Percentiles rank a stretch among this genome's conserved stretches.
Evolutionary conservation across 2,797 vertebrate species (phyloP).

Genomic region (Gobio occitaniae): DNA sequence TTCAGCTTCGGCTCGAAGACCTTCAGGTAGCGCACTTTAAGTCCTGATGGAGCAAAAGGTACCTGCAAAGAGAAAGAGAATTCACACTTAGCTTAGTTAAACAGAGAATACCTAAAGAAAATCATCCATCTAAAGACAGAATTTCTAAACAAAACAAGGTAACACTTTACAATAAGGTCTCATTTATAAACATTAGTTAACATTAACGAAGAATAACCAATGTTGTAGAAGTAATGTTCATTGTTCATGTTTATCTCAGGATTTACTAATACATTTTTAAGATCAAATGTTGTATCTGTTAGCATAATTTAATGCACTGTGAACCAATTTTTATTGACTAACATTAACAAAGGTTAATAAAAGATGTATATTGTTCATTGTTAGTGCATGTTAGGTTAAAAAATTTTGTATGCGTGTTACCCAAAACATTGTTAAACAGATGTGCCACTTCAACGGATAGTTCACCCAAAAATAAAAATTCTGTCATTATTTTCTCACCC

Average conservation of each 20-base stretch:
- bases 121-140: background rate
- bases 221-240: background rate
- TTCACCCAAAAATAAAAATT: too few species aligned
- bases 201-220: background rate
- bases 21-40: slow-evolving; percentile 92
- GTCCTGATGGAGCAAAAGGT: slow-evolving; percentile 88
- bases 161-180: background rate
- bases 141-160: background rate
- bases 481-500: too few species aligned
- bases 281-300: background rate
- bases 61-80: slow-evolving; percentile 72
- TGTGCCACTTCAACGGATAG: too few species aligned
- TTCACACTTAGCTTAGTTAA: background rate
- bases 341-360: too few species aligned
- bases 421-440: too few species aligned
- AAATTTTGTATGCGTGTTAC: too few species aligned
- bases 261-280: background rate
- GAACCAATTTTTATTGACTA: too few species aligned
- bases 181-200: background rate
- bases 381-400: too few species aligned
- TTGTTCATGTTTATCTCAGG: background rate
- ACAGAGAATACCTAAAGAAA: background rate
- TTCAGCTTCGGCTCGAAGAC: slow-evolving; percentile 93
- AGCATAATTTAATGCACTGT: background rate
- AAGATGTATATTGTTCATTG: too few species aligned